Evolutionary conservation across 2,888 invertebrate species (phyloP).

Genomic region (Pyrrhosoma nymphula): DNA sequence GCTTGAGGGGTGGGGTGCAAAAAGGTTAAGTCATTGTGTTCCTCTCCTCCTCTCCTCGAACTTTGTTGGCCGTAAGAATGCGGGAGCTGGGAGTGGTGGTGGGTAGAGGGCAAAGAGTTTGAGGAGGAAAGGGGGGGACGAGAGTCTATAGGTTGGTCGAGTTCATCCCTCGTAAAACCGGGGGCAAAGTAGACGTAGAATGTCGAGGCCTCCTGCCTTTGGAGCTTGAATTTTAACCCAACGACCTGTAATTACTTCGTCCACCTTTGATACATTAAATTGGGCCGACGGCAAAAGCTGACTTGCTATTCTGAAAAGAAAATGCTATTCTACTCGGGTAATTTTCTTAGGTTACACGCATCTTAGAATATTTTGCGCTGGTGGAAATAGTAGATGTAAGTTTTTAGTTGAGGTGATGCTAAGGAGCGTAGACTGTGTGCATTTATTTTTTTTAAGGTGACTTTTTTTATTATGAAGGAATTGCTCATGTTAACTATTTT

Average conservation of each 20-base stretch:
- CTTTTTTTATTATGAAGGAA: too few species aligned
- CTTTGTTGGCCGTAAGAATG: conserved; percentile 5
- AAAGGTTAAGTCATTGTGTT: conserved; percentile 31
- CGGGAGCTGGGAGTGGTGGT: not conserved
- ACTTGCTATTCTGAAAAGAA: not conserved
- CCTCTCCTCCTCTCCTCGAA: not conserved
- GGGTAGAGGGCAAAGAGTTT: too few species aligned
- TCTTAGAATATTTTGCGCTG: not conserved
- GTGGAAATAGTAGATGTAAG: not conserved
- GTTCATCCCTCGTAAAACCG: conserved; percentile 18
- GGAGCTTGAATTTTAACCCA: conserved; percentile 28
- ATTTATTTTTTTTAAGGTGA: not conserved
- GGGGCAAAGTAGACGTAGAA: not conserved
- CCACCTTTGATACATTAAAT: conserved; percentile 27
- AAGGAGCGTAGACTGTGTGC: not conserved
- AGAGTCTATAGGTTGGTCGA: conserved; percentile 4
- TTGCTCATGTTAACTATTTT: too few species aligned
- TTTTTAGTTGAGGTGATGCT: not conserved
- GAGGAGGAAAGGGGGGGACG: too few species aligned
- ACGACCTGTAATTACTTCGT: conserved; percentile 21
- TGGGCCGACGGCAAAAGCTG: not conserved
- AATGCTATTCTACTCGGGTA: not conserved
- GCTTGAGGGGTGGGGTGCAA: not conserved
- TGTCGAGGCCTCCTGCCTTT: not conserved
- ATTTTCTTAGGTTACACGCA: not conserved